Evolutionary conservation across 2,113 vertebrate genomes (phyloP), one percentile per base, ranked within the genome.

Genomic region (Phyllostomus discolor): DNA sequence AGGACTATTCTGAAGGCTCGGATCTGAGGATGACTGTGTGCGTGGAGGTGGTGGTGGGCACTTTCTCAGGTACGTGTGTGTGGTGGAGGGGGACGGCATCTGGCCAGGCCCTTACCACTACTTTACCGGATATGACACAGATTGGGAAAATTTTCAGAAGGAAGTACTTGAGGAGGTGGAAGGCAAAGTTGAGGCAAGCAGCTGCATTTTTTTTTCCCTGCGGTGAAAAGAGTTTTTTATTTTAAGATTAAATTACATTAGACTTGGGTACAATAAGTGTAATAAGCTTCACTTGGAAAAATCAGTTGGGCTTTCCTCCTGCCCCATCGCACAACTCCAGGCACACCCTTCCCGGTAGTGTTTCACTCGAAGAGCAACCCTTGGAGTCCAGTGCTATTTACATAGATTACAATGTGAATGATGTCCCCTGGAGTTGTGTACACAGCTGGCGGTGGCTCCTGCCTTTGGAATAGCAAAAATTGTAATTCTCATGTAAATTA

Each of bases 341-440:
- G 3, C 1, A 0, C 1, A 16, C 41, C 4, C 0, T 31, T 35
- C 4, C 1, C 11, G 2, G 2, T 0, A 3, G 46, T 14, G 1
- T 80, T 79, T 59, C 10, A 22, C 4, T 31, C 15, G 35, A 64
- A 85, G 20, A 26, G 3, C 14, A 15, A 10, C 11, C 17, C 72
- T 14, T 31, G 28, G 31, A 75, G 46, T 14, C 19, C 17, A 80
- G 20, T 7, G 5, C 14, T 31, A 4, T 59, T 70, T 83, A 16
- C 20, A 35, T 8, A 28, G 4, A 46, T 48, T 57, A 5, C 5
- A 31, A 12, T 41, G 26, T 26, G 28, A 50, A 57, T 20, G 28
- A 28, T 10, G 16, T 0, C 50, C 20, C n/a, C 54, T 28, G 14
- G 19, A 33, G 26, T 8, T 62, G 5, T 84, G 11, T n/a, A 10